Percentiles rank a stretch among this genome's conserved stretches.
These are phyloP conservation scores for Chiloscyllium plagiosum DNA, from an alignment of 2,113 vertebrate species.

Conservation along the genomic window DNA sequence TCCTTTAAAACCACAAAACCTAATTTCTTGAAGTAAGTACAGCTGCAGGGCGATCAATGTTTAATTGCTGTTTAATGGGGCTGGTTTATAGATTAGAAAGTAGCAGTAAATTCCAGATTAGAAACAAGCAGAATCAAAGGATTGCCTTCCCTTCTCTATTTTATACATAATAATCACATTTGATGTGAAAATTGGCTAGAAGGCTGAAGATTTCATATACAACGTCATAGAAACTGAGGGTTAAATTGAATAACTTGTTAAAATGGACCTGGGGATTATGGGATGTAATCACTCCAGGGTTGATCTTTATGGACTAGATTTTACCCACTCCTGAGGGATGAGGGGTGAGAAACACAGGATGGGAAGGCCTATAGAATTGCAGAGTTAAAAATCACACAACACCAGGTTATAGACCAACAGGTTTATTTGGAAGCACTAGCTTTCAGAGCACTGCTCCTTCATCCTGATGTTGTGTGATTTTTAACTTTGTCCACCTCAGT, in stretches of 20 bases:
- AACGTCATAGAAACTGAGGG: neutral
- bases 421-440: too few species aligned
- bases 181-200: neutral
- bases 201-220: neutral
- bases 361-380: too few species aligned
- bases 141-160: neutral
- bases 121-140: neutral
- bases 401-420: too few species aligned
- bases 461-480: too few species aligned
- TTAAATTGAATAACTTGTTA: neutral
- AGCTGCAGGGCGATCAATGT: neutral
- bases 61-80: neutral
- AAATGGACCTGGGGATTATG: neutral
- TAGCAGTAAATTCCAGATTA: neutral
- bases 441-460: too few species aligned
- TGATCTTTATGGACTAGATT: too few species aligned
- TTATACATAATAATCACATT: neutral
- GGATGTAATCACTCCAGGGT: neutral
- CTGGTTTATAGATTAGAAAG: neutral
- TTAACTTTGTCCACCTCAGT: too few species aligned
- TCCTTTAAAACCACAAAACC: neutral
- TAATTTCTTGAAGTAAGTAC: neutral
- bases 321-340: too few species aligned
- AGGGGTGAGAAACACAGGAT: too few species aligned
- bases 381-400: too few species aligned